These are phyloP conservation scores for Zaprionus taronus DNA, from an alignment of 1,140 invertebrate genomes.

Conservation along the genomic window DNA sequence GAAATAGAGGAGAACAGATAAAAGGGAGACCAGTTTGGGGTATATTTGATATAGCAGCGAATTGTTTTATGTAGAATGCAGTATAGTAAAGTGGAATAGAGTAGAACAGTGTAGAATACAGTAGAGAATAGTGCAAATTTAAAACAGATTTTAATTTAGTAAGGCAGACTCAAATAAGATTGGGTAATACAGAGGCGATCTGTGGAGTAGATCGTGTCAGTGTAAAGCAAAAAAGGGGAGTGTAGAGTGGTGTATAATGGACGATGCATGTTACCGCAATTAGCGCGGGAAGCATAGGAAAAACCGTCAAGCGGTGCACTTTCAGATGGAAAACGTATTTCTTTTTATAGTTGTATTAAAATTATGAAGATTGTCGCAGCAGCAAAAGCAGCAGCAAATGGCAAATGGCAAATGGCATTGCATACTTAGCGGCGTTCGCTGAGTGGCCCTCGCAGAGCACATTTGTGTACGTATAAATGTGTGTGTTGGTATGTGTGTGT, in stretches of 20 bases:
- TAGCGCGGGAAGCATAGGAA: background rate
- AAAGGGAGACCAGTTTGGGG: no score
- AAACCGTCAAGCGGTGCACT: background rate
- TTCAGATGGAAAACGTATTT: slow-evolving; percentile 2
- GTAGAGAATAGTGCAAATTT: no score
- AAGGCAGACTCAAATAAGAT: no score
- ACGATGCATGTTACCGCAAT: background rate
- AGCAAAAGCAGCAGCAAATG: slow-evolving; percentile 25
- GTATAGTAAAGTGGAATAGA: no score
- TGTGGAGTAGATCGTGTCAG: no score
- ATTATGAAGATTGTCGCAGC: slow-evolving; percentile 34
- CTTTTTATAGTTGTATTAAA: slow-evolving; percentile 26
- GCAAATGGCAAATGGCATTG: slow-evolving; percentile 51
- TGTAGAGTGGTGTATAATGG: background rate
- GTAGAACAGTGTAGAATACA: no score
- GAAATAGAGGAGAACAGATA: no score
- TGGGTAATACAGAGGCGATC: no score
- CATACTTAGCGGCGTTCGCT: slow-evolving; percentile 52
- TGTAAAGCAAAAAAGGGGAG: fast-evolving
- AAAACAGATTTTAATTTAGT: no score
- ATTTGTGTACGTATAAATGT: background rate
- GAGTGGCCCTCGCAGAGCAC: slow-evolving; percentile 25
- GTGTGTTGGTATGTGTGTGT: background rate
- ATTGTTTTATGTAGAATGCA: no score
- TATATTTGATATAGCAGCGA: no score